These are phyloP conservation scores for Agrochola litura DNA, from an alignment of 2,888 invertebrate species.

Conservation along the genomic window DNA sequence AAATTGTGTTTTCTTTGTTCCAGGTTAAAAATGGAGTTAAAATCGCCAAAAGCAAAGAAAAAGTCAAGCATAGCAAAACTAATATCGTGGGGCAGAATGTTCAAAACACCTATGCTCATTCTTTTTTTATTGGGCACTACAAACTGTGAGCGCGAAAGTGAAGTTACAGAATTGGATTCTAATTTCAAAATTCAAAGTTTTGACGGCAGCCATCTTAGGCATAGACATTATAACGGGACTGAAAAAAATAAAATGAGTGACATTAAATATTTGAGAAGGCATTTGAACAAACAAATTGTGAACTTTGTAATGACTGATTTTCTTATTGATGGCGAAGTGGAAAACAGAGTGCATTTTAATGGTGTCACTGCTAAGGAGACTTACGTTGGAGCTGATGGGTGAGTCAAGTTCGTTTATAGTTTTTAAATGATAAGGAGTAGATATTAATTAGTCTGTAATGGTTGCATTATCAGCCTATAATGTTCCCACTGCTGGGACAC, in stretches of 20 bases:
- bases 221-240: constrained; percentile 75
- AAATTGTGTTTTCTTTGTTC: constrained; percentile 60
- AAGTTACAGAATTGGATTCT: constrained; percentile 70
- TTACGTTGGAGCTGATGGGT: constrained; percentile 89
- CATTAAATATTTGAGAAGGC: constrained; percentile 83
- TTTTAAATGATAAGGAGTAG: neutral
- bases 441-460: neutral
- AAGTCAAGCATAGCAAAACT: constrained; percentile 79
- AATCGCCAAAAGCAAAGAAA: constrained; percentile 87
- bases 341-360: constrained; percentile 91
- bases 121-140: constrained; percentile 84
- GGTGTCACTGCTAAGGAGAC: constrained; percentile 93
- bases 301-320: constrained; percentile 92
- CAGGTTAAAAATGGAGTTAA: constrained; percentile 86
- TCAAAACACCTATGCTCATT: constrained; percentile 81
- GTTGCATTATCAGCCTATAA: no score
- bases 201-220: constrained; percentile 69
- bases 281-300: constrained; percentile 84
- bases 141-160: constrained; percentile 81
- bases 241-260: constrained; percentile 80
- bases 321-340: constrained; percentile 93
- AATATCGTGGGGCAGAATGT: constrained; percentile 83
- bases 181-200: constrained; percentile 64
- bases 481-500: no score
- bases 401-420: constrained; percentile 68